Percentiles rank a stretch among this genome's conserved stretches.
Evolutionary conservation across 2,113 vertebrate genomes (phyloP).

Genomic region (Saccopteryx leptura): DNA sequence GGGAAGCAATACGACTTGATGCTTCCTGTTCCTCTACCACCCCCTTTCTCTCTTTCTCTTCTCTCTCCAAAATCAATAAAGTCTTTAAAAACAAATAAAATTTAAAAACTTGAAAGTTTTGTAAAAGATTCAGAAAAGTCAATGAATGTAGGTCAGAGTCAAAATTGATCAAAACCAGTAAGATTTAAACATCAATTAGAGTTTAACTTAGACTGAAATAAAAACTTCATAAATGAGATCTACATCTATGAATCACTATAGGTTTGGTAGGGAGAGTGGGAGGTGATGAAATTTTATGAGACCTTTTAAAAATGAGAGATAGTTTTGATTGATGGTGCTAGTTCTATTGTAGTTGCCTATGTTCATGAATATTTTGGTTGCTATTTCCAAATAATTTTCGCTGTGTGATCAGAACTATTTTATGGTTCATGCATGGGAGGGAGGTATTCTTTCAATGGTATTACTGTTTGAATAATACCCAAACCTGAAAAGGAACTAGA

Average conservation of each 20-base stretch:
- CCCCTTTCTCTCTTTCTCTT: too few relatives aligned
- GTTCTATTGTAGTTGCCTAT: neutral
- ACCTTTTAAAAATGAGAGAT: neutral
- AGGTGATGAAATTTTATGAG: neutral
- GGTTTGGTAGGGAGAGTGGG: neutral
- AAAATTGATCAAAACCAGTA: slow-evolving; percentile 51
- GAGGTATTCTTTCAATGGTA: neutral
- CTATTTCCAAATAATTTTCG: slow-evolving; percentile 15
- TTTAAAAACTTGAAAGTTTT: neutral
- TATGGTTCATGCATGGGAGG: neutral
- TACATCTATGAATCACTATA: neutral
- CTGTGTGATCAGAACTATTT: neutral
- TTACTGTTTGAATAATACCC: slow-evolving; percentile 22
- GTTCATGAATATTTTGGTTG: neutral
- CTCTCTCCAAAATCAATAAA: too few relatives aligned
- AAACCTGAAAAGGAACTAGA: neutral
- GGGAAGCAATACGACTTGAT: too few relatives aligned
- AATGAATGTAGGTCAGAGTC: neutral
- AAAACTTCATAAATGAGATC: slow-evolving; percentile 19
- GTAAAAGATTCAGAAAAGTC: slow-evolving; percentile 30
- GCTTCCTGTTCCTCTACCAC: too few relatives aligned
- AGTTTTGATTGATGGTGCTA: neutral
- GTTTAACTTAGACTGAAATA: slow-evolving; percentile 46
- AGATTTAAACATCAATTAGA: slow-evolving; percentile 4
- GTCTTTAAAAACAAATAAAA: neutral